These are phyloP conservation scores for Isaurus tuberculatus DNA, from an alignment of 92 coral and sea anemone genomes.

Conservation along the genomic window DNA sequence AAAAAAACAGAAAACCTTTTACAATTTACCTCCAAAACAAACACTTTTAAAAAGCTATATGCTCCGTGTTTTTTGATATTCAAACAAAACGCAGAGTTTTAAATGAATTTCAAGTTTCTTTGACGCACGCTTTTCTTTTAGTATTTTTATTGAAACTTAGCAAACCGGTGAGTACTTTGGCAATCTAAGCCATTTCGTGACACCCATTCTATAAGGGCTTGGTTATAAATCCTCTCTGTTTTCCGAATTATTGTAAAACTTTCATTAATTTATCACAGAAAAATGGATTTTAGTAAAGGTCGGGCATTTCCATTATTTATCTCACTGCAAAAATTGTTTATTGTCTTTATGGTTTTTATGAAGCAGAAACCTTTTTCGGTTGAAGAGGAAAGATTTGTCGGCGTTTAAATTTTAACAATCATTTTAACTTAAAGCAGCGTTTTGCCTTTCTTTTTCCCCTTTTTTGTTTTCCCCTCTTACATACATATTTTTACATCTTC, in stretches of 20 bases:
- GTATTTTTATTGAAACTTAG: not conserved
- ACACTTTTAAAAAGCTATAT: not conserved
- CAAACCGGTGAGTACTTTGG: not conserved
- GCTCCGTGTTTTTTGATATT: not conserved
- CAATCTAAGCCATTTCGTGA: conserved; percentile 13
- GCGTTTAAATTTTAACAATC: too few species aligned
- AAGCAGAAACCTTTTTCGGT: too few species aligned
- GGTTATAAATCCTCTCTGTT: conserved; percentile 1
- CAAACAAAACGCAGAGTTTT: not conserved
- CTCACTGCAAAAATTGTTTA: too few species aligned
- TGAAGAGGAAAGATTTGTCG: too few species aligned
- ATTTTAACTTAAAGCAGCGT: too few species aligned
- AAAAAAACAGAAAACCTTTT: not conserved
- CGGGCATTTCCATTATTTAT: not conserved
- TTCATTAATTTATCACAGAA: conserved; percentile 23
- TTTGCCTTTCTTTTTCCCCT: too few species aligned
- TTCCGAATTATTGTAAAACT: conserved; percentile 9
- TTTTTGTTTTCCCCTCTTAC: too few species aligned
- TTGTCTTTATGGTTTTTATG: too few species aligned
- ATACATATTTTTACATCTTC: not conserved
- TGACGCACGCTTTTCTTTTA: not conserved
- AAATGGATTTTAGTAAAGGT: not conserved
- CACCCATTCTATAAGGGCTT: conserved; percentile 12
- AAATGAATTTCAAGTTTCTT: not conserved
- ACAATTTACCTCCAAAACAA: not conserved